A percentile compares a stretch with the other conserved stretches of the same genome.
Conservation (phyloP, 2,113 vertebrate genomes). For the Panthera leo region DNA sequence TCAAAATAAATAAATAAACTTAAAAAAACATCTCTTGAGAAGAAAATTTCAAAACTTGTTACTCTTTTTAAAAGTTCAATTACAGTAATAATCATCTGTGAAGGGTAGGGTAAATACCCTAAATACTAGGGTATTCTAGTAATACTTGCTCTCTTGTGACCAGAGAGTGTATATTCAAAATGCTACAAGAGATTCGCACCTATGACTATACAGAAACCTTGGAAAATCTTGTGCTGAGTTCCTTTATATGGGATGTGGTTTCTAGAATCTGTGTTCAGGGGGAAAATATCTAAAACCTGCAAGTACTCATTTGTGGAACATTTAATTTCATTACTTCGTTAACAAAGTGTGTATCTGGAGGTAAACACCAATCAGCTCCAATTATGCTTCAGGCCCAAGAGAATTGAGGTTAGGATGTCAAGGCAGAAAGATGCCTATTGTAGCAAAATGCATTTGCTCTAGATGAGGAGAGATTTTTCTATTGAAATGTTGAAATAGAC, state of each 20-base stretch:
- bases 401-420: slow-evolving; percentile 60
- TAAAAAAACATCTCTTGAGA: neutral
- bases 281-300: neutral
- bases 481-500: neutral
- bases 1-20: too few relatives aligned
- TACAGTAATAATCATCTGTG: neutral
- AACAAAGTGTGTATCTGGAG: slow-evolving; percentile 40
- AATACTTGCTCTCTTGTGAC: neutral
- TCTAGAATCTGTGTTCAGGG: neutral
- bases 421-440: slow-evolving; percentile 43
- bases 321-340: slow-evolving; percentile 63
- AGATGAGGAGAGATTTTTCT: neutral
- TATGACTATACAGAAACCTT: neutral
- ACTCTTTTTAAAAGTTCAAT: neutral
- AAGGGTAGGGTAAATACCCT: neutral
- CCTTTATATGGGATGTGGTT: neutral
- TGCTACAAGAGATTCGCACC: neutral
- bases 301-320: slow-evolving; percentile 29
- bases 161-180: neutral
- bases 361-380: slow-evolving; percentile 60
- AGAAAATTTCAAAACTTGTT: neutral
- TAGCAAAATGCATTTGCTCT: slow-evolving; percentile 41
- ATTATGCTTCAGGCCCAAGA: slow-evolving; percentile 45
- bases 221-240: neutral
- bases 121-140: neutral